Percentiles rank a stretch among this genome's conserved stretches.
These are phyloP conservation scores for Megaptera novaeangliae DNA, from an alignment of 2,113 vertebrate species.

Conservation along the genomic window DNA sequence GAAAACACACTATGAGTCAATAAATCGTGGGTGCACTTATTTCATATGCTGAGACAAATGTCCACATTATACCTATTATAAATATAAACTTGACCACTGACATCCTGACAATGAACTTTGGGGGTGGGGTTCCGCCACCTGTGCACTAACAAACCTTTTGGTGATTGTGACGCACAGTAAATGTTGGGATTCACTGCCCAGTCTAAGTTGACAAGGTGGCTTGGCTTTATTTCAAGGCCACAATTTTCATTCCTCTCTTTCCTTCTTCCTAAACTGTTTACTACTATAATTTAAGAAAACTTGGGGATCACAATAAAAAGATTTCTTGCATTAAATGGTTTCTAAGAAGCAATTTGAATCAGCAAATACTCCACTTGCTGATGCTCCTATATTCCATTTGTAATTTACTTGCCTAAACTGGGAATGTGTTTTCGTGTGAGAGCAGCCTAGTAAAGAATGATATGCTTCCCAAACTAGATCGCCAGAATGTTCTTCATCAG, in stretches of 20 bases:
- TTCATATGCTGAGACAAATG: not conserved
- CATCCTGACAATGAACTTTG: not conserved
- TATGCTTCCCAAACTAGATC: not conserved
- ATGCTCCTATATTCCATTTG: not conserved
- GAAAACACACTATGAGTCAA: not conserved
- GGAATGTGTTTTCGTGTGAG: not conserved
- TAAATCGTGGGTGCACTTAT: not conserved
- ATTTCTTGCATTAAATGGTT: not conserved
- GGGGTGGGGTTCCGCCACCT: rapidly evolving
- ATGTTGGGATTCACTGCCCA: not conserved
- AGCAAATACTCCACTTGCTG: not conserved
- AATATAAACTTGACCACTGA: not conserved
- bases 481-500: not conserved
- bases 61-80: not conserved
- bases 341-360: not conserved
- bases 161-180: rapidly evolving
- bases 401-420: not conserved
- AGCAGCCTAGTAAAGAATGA: not conserved
- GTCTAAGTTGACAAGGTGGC: not conserved
- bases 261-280: not conserved
- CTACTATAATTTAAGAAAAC: not conserved
- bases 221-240: not conserved
- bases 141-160: rapidly evolving
- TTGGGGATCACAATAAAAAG: not conserved
- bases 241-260: not conserved